Percentiles rank a stretch among this genome's conserved stretches.
These are phyloP conservation scores for Steinernema feltiae DNA, from an alignment of 1,140 invertebrate genomes.

Conservation along the genomic window DNA sequence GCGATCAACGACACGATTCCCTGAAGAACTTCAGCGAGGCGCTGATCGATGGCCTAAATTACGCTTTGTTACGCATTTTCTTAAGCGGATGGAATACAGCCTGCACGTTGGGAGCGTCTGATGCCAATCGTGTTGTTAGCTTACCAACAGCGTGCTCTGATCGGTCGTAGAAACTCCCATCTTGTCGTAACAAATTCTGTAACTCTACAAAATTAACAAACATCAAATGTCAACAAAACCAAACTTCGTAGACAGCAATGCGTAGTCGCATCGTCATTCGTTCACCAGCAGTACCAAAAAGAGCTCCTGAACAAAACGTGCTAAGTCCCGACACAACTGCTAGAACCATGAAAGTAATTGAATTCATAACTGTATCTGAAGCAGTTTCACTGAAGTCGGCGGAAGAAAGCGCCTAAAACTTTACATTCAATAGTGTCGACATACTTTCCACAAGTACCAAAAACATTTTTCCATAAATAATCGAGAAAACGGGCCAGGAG, in stretches of 20 bases:
- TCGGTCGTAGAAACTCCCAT: neutral
- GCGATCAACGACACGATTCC: conserved; percentile 59
- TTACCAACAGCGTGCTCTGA: no score
- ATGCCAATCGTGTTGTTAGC: no score
- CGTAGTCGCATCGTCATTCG: conserved; percentile 27
- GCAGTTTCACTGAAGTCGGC: conserved; percentile 14
- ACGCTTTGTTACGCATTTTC: no score
- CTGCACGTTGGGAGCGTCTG: no score
- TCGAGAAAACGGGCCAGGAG: conserved; percentile 52
- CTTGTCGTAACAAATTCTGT: neutral
- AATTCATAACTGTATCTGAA: conserved; percentile 22
- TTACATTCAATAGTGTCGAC: neutral
- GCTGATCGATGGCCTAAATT: conserved; percentile 60
- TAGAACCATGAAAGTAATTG: conserved; percentile 31
- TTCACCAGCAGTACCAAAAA: conserved; percentile 48
- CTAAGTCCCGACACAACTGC: conserved; percentile 32
- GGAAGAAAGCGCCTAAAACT: conserved; percentile 20
- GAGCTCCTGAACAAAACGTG: conserved; percentile 43
- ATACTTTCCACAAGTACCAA: conserved; percentile 25
- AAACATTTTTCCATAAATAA: conserved; percentile 53
- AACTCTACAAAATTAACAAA: neutral
- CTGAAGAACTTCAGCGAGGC: conserved; percentile 60
- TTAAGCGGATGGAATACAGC: no score
- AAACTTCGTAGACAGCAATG: neutral
- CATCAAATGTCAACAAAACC: neutral